Evolutionary conservation across 2,797 vertebrate species (phyloP).

Genomic region (Zenarchopterus dispar): DNA sequence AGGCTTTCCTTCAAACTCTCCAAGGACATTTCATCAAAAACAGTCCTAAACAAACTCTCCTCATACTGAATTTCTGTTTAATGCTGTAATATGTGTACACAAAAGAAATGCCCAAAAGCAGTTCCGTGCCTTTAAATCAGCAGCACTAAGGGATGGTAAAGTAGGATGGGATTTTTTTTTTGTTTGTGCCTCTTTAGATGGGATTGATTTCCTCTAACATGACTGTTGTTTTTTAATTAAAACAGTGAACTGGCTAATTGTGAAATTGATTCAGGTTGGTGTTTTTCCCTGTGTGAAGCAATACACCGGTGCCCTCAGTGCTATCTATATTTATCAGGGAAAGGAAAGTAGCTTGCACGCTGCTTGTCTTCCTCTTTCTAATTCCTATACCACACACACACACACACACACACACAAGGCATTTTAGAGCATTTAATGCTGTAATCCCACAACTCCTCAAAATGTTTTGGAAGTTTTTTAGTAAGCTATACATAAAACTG

Average conservation of each 20-base stretch:
- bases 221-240: slow-evolving; percentile 83
- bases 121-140: slow-evolving; percentile 66
- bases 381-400: slow-evolving; percentile 36
- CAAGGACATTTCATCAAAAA: slow-evolving; percentile 20
- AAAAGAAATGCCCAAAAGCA: slow-evolving; percentile 48
- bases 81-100: slow-evolving; percentile 24
- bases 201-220: slow-evolving; percentile 81
- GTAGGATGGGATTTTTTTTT: slow-evolving; percentile 64
- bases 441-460: slow-evolving; percentile 75
- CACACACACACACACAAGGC: slow-evolving; percentile 14
- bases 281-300: slow-evolving; percentile 76
- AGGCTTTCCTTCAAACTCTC: slow-evolving; percentile 23
- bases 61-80: slow-evolving; percentile 26
- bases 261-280: slow-evolving; percentile 79
- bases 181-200: slow-evolving; percentile 68
- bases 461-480: slow-evolving; percentile 72
- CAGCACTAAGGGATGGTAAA: slow-evolving; percentile 54
- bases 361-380: slow-evolving; percentile 49
- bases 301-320: slow-evolving; percentile 60
- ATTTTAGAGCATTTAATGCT: slow-evolving; percentile 65
- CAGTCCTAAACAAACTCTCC: slow-evolving; percentile 19
- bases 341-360: slow-evolving; percentile 55
- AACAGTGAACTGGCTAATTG: slow-evolving; percentile 82
- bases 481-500: slow-evolving; percentile 77
- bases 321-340: slow-evolving; percentile 68